Base-by-base conservation (phyloP, 2,113 vertebrate genomes). In the Tragelaphus scriptus region DNA sequence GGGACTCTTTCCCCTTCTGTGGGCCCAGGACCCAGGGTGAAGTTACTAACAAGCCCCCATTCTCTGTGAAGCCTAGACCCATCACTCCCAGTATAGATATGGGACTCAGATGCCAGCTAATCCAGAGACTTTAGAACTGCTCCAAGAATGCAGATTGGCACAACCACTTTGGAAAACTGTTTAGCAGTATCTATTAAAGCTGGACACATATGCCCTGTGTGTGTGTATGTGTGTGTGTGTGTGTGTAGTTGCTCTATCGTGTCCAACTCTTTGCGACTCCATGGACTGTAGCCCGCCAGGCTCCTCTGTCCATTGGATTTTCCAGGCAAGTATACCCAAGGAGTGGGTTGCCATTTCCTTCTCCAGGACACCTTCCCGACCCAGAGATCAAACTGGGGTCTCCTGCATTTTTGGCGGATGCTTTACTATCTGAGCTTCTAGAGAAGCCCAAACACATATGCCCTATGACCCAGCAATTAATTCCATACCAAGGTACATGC, bases 81-180 rank as follows among this genome's bases (percentile, higher is more conserved):
- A 12, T 25, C 2, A 1, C 3, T 47, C 30, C 30, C 23, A 13
- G 6, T 0, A 6, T 1, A 77, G 21, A 13, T 23, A 8, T 0
- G 7, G 9, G 16, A 94, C 40, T 26, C 16, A 51, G 59, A 49
- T 2, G 14, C 23, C n/a, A 61, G 59, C 65, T 11, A 8, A 25
- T 28, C 21, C 36, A 28, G 63, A 86, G 49, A 15, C 21, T 32
- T 30, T 1, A 13, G 32, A 44, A 49, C 40, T 14, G 7, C 30
- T 63, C 51, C 53, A 25, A 88, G 61, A 82, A 10, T 3, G 55
- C 13, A 14, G 19, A 36, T 6, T 2, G 10, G 15, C 55, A 53
- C 40, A n/a, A 40, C 30, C 58, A 5, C 49, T 25, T 21, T 16
- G 40, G 61, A 55, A n/a, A 65, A 51, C 30, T 5, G 7, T 14